A percentile compares a stretch with the other conserved stretches of the same genome.
These are phyloP conservation scores for Lasioglossum calceatum DNA, from an alignment of 2,888 invertebrate genomes.

Conservation along the genomic window DNA sequence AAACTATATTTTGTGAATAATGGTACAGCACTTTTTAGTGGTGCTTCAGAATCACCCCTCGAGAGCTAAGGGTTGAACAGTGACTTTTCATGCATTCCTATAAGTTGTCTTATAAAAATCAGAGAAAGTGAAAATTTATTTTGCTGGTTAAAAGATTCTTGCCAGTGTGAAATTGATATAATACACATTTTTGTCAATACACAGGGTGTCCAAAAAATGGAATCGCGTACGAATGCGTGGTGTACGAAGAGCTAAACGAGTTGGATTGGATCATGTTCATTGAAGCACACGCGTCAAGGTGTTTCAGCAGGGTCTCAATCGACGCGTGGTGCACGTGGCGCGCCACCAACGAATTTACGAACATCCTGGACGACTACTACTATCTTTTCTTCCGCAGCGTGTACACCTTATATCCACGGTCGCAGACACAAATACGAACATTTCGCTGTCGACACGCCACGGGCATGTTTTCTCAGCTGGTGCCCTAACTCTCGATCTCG, in stretches of 20 bases:
- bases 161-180: too few species aligned
- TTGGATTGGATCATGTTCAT: neutral
- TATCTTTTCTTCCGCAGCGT: constrained; percentile 41
- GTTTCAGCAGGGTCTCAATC: constrained; percentile 3
- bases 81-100: too few species aligned
- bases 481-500: constrained; percentile 77
- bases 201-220: neutral
- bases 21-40: too few species aligned
- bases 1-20: too few species aligned
- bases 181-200: neutral
- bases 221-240: too few species aligned
- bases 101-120: too few species aligned
- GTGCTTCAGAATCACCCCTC: too few species aligned
- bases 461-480: constrained; percentile 84
- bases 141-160: too few species aligned
- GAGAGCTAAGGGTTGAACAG: too few species aligned
- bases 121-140: too few species aligned
- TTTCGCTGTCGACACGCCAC: constrained; percentile 75
- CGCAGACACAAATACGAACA: constrained; percentile 59
- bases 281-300: neutral
- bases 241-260: too few species aligned
- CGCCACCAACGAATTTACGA: constrained; percentile 59
- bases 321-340: constrained; percentile 26
- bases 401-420: constrained; percentile 34
- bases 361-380: constrained; percentile 54